Base-by-base conservation (phyloP, 2,797 vertebrate genomes). In the Tapirus indicus region DNA sequence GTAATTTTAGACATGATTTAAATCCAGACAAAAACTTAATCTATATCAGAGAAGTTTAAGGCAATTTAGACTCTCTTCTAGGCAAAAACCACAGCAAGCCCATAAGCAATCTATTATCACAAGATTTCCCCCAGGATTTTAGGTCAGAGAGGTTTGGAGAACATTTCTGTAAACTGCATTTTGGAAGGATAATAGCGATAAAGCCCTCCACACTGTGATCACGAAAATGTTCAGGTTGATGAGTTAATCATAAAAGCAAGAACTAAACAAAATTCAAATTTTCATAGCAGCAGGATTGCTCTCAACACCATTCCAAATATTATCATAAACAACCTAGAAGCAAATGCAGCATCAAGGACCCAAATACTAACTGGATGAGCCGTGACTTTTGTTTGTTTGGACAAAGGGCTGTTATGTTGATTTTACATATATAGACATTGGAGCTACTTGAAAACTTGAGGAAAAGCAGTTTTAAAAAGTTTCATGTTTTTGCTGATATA, bases 201-300 rank as follows among this genome's bases (percentile, higher is more conserved):
- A 66, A 94, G 10, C 21, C 52, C 8, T 96, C 79, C 27, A 78
- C 17, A 80, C 79, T 69, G 29, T 71, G 56, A 87, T 96, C 68
- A 62, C 38, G n/a, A 29, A 7, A 69, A 74, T 80, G 58, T 79
- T 93, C 95, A 88, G 44, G 52, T 62, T 96, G 92, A 92, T n/a
- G 91, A 94, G 84, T 94, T 96, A 97, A 97, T 88, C 77, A 79
- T 68, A 90, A 94, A 92, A 94, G 13, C 64, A 93, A 97, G 27
- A 94, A 97, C 95, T 41, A 97, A 97, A 92, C 47, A 96, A 97
- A 94, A 82, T 88, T 94, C 38, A 90, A 93, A 92, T 95, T 95
- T 95, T 95, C 62, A 38, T 49, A 92, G 44, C 44, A 86, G 44
- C 52, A 88, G 9, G 52, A 86, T 49, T 94, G 68, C 72, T 97